A percentile compares a stretch with the other conserved stretches of the same genome.
Evolutionary conservation across 1,140 invertebrate genomes (phyloP).

Genomic region (Tetragonula clypearis): DNA sequence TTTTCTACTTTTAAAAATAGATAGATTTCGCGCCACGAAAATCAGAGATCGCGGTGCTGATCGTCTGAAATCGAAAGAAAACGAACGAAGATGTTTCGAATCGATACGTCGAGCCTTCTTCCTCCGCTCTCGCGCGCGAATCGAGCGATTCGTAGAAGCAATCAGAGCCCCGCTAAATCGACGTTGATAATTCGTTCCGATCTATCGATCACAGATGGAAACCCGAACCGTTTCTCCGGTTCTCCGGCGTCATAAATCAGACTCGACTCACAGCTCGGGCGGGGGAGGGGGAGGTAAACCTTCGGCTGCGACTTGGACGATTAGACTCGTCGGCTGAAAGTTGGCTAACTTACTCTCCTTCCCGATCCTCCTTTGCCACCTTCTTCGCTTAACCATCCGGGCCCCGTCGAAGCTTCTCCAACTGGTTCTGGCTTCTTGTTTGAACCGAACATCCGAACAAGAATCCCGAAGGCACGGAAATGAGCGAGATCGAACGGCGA

Average conservation of each 20-base stretch:
- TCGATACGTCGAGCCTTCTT: background rate
- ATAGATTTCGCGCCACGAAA: background rate
- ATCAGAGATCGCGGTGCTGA: background rate
- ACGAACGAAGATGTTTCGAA: conserved; percentile 14
- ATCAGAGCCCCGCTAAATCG: background rate
- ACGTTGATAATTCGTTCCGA: conserved; percentile 39
- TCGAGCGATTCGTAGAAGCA: background rate
- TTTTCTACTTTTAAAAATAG: too few relatives aligned
- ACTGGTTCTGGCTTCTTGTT: conserved; percentile 21
- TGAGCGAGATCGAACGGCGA: conserved; percentile 7
- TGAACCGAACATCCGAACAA: background rate
- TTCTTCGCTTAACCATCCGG: conserved; percentile 57
- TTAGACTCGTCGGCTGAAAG: conserved; percentile 63
- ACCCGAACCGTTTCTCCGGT: conserved; percentile 21
- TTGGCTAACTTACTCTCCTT: conserved; percentile 57
- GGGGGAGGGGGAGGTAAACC: background rate
- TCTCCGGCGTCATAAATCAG: conserved; percentile 58
- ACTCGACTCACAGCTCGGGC: conserved; percentile 17
- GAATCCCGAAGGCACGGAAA: background rate
- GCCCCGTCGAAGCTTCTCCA: conserved; percentile 34
- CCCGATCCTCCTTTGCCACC: conserved; percentile 41
- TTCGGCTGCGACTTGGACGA: conserved; percentile 55
- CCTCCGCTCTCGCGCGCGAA: background rate
- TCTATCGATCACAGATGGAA: conserved; percentile 45
- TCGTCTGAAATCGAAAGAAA: conserved; percentile 20